These are phyloP conservation scores for Aporophyla nigra DNA, from an alignment of 2,888 invertebrate genomes.

Conservation along the genomic window DNA sequence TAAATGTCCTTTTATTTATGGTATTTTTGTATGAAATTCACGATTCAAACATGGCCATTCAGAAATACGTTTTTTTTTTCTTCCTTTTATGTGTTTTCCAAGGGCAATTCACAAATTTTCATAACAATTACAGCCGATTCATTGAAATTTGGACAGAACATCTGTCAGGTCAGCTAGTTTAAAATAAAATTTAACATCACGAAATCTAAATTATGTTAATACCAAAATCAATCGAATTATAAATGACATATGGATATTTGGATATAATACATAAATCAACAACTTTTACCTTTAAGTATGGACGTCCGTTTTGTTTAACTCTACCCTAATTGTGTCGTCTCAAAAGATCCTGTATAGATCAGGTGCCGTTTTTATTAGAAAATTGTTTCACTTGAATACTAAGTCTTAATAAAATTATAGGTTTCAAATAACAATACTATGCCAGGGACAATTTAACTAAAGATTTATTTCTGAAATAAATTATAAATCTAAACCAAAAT, in stretches of 20 bases:
- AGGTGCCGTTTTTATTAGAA: background rate
- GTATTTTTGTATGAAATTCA: background rate
- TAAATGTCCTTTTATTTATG: background rate
- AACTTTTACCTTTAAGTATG: background rate
- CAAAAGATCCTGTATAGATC: background rate
- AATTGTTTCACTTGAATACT: background rate
- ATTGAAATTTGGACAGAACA: background rate
- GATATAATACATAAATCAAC: constrained; percentile 17
- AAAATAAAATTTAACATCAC: background rate
- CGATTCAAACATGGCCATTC: background rate
- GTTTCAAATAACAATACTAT: background rate
- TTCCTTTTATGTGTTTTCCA: background rate
- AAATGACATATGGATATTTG: constrained; percentile 17
- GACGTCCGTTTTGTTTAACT: background rate
- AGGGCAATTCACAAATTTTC: background rate
- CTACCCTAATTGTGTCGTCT: background rate
- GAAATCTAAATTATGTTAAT: background rate
- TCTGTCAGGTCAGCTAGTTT: background rate
- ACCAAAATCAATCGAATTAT: constrained; percentile 19
- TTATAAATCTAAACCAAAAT: background rate
- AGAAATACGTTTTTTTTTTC: background rate
- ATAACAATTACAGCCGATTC: background rate
- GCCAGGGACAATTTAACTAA: background rate
- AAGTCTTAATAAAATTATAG: background rate
- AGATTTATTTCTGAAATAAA: background rate